phyloP scores from a whole-genome alignment of 2,113 vertebrate genomes.

The Petromus typicus region DNA sequence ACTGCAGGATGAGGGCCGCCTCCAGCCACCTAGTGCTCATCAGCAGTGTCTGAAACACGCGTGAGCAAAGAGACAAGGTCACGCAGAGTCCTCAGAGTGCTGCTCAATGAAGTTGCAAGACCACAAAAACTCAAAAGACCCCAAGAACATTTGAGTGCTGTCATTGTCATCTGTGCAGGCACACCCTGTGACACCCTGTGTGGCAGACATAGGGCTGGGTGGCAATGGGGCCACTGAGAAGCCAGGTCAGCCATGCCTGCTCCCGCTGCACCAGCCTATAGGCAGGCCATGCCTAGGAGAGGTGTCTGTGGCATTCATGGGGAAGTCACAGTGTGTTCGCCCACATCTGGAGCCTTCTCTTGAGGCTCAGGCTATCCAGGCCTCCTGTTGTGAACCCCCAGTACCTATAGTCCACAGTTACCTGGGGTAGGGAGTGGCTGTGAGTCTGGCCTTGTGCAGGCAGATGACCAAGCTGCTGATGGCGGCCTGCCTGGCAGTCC shows the following conservation, averaged over 20 bases:
- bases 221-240: neutral
- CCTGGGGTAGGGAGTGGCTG: neutral
- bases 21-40: accelerated
- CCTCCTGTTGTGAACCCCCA: neutral
- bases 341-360: neutral
- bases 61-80: neutral
- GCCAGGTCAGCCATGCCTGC: neutral
- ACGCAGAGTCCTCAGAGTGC: neutral
- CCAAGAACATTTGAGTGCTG: neutral
- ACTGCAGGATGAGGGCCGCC: accelerated
- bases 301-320: neutral
- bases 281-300: neutral
- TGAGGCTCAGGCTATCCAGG: neutral
- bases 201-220: neutral
- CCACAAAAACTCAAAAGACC: neutral
- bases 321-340: neutral
- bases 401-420: neutral
- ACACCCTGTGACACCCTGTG: neutral
- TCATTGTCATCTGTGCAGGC: neutral
- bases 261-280: accelerated
- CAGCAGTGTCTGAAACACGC: neutral
- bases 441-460: neutral
- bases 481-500: neutral
- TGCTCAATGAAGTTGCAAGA: neutral
- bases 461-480: neutral